Evolutionary conservation across 1,140 invertebrate species (phyloP).

Genomic region (Drosophila ogumai): DNA sequence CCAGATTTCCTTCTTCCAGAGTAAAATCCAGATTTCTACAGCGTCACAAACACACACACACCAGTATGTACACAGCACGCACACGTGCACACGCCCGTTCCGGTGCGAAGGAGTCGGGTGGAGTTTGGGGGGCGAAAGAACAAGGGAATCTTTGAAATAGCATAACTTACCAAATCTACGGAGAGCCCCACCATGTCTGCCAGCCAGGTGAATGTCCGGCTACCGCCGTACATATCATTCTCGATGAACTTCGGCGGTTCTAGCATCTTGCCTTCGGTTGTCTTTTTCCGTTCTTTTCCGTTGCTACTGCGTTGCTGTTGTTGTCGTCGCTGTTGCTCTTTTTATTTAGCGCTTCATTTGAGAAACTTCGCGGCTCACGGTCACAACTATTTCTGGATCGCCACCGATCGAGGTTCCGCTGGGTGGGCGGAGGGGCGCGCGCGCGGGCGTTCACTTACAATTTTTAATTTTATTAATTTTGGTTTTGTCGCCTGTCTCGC

Average conservation of each 20-base stretch:
- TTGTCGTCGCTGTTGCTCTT: constrained; percentile 23
- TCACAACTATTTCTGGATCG: constrained; percentile 11
- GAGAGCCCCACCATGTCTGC: constrained; percentile 87
- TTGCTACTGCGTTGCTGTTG: constrained; percentile 8
- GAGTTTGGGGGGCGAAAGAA: neutral
- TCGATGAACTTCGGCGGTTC: constrained; percentile 76
- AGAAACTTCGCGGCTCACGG: constrained; percentile 45
- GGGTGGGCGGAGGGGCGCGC: neutral
- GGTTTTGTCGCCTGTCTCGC: constrained; percentile 17
- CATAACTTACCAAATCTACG: constrained; percentile 87
- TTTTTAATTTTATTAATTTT: constrained; percentile 59
- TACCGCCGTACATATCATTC: constrained; percentile 86
- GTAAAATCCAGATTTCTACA: constrained; percentile 10
- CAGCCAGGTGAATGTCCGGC: constrained; percentile 87
- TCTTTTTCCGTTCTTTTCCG: constrained; percentile 35
- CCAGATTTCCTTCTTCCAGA: neutral
- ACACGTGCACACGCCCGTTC: constrained; percentile 53
- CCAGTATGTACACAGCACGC: constrained; percentile 31
- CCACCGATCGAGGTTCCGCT: constrained; percentile 18
- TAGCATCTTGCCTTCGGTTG: constrained; percentile 65
- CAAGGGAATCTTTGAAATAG: neutral
- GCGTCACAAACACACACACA: constrained; percentile 7
- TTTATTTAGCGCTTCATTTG: constrained; percentile 59
- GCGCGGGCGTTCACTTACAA: constrained; percentile 38
- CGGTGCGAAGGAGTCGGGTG: constrained; percentile 7